Conservation (phyloP, 2,797 vertebrate genomes). For the Pseudopleuronectes americanus region DNA sequence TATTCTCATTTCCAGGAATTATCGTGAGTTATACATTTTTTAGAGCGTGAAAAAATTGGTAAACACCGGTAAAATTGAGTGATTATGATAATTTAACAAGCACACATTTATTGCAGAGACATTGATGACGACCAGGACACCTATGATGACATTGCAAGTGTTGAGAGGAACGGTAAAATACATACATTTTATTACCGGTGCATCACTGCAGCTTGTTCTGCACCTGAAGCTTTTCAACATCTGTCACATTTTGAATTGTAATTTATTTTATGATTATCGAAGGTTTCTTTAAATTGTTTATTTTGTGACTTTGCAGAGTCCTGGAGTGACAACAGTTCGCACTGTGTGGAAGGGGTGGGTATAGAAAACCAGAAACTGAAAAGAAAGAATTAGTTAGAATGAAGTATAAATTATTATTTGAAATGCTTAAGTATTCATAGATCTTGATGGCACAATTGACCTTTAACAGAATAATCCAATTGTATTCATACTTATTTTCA, state of each 20-base stretch:
- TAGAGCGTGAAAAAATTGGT: too few species aligned
- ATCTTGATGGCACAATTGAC: too few species aligned
- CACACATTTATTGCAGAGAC: conserved; percentile 47
- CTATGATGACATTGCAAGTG: conserved; percentile 73
- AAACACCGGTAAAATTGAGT: too few species aligned
- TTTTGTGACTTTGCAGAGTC: conserved; percentile 69
- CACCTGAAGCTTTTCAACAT: background rate
- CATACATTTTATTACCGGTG: background rate
- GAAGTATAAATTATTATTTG: too few species aligned
- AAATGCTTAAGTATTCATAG: too few species aligned
- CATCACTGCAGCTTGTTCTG: background rate
- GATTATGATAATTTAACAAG: background rate
- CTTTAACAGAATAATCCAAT: background rate
- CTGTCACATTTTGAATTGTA: background rate
- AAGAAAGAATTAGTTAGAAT: too few species aligned
- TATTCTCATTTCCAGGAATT: too few species aligned
- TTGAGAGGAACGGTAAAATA: conserved; percentile 65
- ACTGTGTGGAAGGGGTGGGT: conserved; percentile 70
- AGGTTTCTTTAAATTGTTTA: background rate
- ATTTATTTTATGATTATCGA: background rate
- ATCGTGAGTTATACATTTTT: too few species aligned
- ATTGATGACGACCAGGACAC: conserved; percentile 51
- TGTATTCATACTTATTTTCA: background rate
- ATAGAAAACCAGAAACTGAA: conserved; percentile 4
- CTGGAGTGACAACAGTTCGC: conserved; percentile 67